Base-by-base conservation (phyloP, 2,888 invertebrate species). In the Cephus sareptanus region DNA sequence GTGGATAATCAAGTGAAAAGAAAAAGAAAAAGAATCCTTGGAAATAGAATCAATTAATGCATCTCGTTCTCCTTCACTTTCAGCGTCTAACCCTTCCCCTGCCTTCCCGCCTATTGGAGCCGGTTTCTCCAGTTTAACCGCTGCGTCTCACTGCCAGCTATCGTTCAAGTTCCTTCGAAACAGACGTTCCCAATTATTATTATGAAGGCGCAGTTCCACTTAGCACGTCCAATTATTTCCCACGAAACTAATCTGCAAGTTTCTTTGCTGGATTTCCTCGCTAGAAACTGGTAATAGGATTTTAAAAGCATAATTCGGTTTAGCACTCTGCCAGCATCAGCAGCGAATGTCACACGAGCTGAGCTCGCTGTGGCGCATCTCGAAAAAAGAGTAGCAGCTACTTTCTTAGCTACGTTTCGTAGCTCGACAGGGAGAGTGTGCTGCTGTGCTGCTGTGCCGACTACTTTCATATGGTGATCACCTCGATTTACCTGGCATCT, bases 171-270 rank as follows among this genome's bases (percentile, higher is more conserved):
- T 40, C n/a, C 34, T 33, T 33, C 76, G 34, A 35, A 75, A 81
- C 79, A 79, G 81, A 79, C 79, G 69, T 81, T 83, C 74, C 78
- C 83, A 81, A 84, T 84, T 83, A 84, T 83, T 83, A 83, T 83
- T 83, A 83, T 73, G 79, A 81, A 80, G 76, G 79, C 81, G 76
- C 84, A 83, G 80, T 83, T 40, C 40, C 40, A 40, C 40, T 40
- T 40, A 40, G 15, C 40, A 40, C 40, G 78, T 79, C 80, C 85
- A 85, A 85, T 85, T 85, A 85, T 85, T 83, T 81, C 79, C 79
- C 80, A 79, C 73, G 81, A 80, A 85, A 85, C 85, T 85, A 85
- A 85, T 84, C 82, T 78, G 80, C 81, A 85, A 85, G 83, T 85
- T 85, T 85, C 85, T 83, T 81, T 80, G 73, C 75, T 78, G 79